Conservation (phyloP, 2,888 invertebrate species). For the Periphyllus acericola region DNA sequence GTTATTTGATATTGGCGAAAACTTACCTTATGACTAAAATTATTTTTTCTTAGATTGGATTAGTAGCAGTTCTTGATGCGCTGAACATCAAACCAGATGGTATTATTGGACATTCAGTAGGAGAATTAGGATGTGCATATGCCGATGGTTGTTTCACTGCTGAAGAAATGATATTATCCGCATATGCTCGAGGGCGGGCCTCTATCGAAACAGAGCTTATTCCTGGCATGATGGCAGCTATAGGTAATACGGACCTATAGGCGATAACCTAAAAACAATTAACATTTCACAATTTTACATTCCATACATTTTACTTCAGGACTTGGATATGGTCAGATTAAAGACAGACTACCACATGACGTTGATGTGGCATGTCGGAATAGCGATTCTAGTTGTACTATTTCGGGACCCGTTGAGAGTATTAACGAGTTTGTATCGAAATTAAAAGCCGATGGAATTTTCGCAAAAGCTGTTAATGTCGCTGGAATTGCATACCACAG, state of each 20-base stretch:
- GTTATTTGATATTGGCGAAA: no score
- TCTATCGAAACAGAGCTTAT: no score
- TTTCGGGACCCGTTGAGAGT: slow-evolving; percentile 78
- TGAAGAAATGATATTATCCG: no score
- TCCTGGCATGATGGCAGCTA: no score
- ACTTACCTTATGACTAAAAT: no score
- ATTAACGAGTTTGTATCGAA: slow-evolving; percentile 76
- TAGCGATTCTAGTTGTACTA: slow-evolving; percentile 79
- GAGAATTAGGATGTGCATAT: no score
- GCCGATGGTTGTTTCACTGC: no score
- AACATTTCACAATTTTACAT: no score
- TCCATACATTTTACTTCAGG: no score
- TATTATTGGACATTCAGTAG: no score
- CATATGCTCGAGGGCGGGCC: no score
- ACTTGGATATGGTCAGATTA: slow-evolving; percentile 65
- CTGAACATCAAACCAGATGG: slow-evolving; percentile 75
- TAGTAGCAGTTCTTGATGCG: slow-evolving; percentile 73
- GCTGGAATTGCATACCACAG: slow-evolving; percentile 91
- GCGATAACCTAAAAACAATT: no score
- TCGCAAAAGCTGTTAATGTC: slow-evolving; percentile 85
- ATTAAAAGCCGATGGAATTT: slow-evolving; percentile 76
- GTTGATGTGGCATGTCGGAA: slow-evolving; percentile 88
- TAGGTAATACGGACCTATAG: slow-evolving; percentile 79
- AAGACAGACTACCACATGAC: slow-evolving; percentile 65
- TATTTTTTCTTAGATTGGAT: slow-evolving; percentile 69